Conservation (phyloP, 2,113 vertebrate species). For the Otocyon megalotis region DNA sequence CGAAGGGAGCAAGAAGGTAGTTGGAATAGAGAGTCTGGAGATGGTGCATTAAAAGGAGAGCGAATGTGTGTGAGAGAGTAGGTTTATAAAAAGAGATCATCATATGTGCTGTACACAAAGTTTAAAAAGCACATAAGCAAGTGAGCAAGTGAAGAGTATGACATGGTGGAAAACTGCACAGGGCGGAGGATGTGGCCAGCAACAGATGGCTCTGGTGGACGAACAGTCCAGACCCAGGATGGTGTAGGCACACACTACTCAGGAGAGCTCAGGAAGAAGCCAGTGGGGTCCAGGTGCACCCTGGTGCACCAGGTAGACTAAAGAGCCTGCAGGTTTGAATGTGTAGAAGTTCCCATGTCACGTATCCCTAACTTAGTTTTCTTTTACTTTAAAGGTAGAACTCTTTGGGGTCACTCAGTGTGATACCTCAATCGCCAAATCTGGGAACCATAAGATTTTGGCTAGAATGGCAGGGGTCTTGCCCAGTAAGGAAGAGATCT, state of each 20-base stretch:
- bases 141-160: background rate
- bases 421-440: background rate
- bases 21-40: background rate
- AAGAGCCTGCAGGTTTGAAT: background rate
- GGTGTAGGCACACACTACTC: fast-evolving
- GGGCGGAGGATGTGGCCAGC: background rate
- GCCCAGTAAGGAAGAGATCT: background rate
- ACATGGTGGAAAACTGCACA: fast-evolving
- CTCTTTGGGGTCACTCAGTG: background rate
- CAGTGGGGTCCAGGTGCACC: background rate
- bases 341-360: background rate
- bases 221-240: background rate
- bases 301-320: background rate
- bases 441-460: background rate
- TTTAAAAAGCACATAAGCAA: background rate
- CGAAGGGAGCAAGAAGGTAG: background rate
- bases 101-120: background rate
- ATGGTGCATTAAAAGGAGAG: background rate
- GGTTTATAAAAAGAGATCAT: background rate
- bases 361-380: background rate
- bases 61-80: background rate
- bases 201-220: too few relatives aligned
- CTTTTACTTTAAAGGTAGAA: background rate
- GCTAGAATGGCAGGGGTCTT: background rate
- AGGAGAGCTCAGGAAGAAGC: background rate